Conservation (phyloP, 2,797 vertebrate genomes). For the Aselliscus stoliczkanus region DNA sequence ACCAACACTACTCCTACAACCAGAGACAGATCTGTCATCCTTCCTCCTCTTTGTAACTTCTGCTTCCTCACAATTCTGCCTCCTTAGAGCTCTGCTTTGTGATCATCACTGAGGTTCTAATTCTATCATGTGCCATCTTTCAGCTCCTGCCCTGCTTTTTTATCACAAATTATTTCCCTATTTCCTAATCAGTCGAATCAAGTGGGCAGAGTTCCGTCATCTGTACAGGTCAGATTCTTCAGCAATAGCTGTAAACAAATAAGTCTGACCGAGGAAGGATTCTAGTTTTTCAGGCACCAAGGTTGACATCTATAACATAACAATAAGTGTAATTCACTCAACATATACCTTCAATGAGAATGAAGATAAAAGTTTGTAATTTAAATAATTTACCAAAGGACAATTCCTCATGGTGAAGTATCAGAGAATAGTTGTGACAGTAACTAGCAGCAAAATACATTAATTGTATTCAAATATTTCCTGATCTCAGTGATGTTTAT, state of each 20-base stretch:
- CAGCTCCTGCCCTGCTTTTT: not conserved
- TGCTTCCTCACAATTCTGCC: not conserved
- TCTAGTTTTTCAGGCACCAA: not conserved
- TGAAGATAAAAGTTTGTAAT: not conserved
- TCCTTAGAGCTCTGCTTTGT: not conserved
- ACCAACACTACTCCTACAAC: not conserved
- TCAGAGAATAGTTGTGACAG: not conserved
- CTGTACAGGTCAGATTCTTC: not conserved
- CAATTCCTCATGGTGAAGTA: not conserved
- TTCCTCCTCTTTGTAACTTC: not conserved
- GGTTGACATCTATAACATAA: not conserved
- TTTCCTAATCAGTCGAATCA: not conserved
- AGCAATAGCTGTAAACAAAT: not conserved
- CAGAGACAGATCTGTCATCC: not conserved
- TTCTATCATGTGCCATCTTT: not conserved
- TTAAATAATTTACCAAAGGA: slow-evolving; percentile 26
- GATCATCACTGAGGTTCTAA: not conserved
- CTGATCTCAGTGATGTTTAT: not conserved
- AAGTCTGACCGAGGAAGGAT: not conserved
- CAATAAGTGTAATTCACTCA: not conserved
- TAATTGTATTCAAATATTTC: slow-evolving; percentile 8
- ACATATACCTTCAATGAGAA: not conserved
- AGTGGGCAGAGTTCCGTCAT: not conserved
- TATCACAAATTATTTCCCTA: not conserved
- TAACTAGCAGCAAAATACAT: not conserved